phyloP scores from a whole-genome alignment of 1,140 invertebrate genomes.

The Ooceraea biroi region DNA sequence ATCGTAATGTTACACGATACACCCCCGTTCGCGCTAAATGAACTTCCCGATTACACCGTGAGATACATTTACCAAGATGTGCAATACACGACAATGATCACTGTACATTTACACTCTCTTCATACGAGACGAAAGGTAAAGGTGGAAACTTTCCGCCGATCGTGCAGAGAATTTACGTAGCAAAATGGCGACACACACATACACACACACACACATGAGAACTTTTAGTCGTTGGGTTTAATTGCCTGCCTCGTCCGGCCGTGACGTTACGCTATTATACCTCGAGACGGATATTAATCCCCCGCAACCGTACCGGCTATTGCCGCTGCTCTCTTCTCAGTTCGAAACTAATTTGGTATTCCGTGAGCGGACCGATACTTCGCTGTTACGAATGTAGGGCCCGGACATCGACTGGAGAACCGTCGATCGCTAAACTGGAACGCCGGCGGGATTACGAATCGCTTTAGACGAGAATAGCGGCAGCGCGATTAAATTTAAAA shows the following conservation, averaged over 20 bases:
- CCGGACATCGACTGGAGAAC: conserved; percentile 49
- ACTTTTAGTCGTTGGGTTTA: conserved; percentile 19
- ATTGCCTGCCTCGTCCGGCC: conserved; percentile 19
- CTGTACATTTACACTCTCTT: too few relatives aligned
- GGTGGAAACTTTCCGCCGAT: too few relatives aligned
- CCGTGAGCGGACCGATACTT: conserved; percentile 26
- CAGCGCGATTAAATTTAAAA: conserved; percentile 17
- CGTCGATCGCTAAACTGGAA: conserved; percentile 29
- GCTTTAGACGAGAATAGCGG: not conserved
- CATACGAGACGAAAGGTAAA: too few relatives aligned
- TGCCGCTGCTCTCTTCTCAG: conserved; percentile 22
- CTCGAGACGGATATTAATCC: conserved; percentile 50
- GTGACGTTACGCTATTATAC: conserved; percentile 31
- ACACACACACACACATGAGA: not conserved
- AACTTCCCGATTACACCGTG: too few relatives aligned
- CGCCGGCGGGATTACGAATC: conserved; percentile 28
- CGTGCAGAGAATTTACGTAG: too few relatives aligned
- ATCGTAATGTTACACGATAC: not conserved
- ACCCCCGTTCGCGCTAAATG: too few relatives aligned
- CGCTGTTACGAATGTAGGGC: conserved; percentile 27
- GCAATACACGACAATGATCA: too few relatives aligned
- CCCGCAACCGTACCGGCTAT: conserved; percentile 1
- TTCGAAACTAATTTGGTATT: conserved; percentile 67
- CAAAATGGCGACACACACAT: not conserved
- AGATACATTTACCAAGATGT: too few relatives aligned